Evolutionary conservation across 2,797 vertebrate genomes (phyloP).

Genomic region (Chelonia mydas): DNA sequence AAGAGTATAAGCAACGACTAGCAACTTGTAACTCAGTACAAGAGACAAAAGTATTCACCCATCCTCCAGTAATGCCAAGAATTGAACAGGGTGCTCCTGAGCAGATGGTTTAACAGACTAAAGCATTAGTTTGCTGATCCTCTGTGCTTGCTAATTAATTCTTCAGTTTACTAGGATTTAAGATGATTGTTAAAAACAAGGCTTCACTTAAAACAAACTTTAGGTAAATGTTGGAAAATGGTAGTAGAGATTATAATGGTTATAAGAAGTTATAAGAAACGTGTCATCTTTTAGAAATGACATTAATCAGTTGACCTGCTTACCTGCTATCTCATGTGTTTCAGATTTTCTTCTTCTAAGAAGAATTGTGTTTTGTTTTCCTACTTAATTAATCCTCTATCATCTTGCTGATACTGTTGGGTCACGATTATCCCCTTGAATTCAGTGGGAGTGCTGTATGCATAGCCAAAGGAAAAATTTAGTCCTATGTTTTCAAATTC

Average conservation of each 20-base stretch:
- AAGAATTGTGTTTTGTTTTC: slow-evolving; percentile 58
- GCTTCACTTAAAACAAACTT: slow-evolving; percentile 78
- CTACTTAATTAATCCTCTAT: slow-evolving; percentile 50
- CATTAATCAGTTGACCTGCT: slow-evolving; percentile 1
- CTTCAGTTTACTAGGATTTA: slow-evolving; percentile 84
- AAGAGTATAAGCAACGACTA: slow-evolving; percentile 54
- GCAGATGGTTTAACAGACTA: slow-evolving; percentile 85
- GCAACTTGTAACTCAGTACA: slow-evolving; percentile 66
- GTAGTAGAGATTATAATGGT: slow-evolving; percentile 59
- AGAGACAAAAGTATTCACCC: slow-evolving; percentile 68
- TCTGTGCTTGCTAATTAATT: slow-evolving; percentile 84
- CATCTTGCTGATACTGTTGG: slow-evolving; percentile 43
- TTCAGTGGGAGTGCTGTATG: neutral
- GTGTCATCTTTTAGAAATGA: slow-evolving; percentile 12
- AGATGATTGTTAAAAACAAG: slow-evolving; percentile 83
- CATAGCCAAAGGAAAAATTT: neutral
- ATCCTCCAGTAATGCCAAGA: slow-evolving; percentile 76
- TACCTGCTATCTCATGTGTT: slow-evolving; percentile 9
- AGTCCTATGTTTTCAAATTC: neutral
- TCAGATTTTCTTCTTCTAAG: slow-evolving; percentile 40
- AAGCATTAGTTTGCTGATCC: slow-evolving; percentile 84
- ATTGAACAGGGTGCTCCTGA: slow-evolving; percentile 78
- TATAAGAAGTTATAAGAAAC: neutral
- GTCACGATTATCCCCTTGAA: slow-evolving; percentile 51
- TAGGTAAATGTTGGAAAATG: slow-evolving; percentile 75